Percentiles rank a stretch among this genome's conserved stretches.
phyloP scores from a whole-genome alignment of 2,797 vertebrate genomes.

The Acropternis orthonyx region DNA sequence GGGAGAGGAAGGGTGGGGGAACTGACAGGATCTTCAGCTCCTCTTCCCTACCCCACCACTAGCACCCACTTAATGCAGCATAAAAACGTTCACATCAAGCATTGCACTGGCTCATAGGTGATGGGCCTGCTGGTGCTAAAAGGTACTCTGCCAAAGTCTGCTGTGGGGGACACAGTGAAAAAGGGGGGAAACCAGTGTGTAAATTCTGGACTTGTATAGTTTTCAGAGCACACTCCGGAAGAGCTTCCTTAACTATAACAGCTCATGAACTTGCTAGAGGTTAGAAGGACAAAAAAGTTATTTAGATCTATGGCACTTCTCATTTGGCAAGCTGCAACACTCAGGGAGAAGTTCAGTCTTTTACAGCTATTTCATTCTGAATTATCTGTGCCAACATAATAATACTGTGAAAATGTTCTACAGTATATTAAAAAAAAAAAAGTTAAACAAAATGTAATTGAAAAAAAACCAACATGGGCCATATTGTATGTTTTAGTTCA shows the following conservation, averaged over 20 bases:
- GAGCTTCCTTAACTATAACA: background rate
- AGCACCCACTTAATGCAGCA: background rate
- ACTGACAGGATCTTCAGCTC: background rate
- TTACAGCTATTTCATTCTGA: background rate
- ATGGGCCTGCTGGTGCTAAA: rapidly evolving
- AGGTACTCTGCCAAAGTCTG: background rate
- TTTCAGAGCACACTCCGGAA: background rate
- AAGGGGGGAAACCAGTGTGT: rapidly evolving
- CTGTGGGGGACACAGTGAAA: rapidly evolving
- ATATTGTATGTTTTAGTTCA: background rate
- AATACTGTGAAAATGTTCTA: background rate
- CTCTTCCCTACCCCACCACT: background rate
- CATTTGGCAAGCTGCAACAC: background rate
- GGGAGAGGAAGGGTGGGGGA: background rate
- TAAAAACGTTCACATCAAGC: background rate
- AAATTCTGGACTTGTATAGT: background rate
- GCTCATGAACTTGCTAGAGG: background rate
- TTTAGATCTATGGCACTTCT: background rate
- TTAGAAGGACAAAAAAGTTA: background rate
- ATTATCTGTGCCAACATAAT: background rate
- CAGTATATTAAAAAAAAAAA: no score
- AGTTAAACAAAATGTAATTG: background rate
- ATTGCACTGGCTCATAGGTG: rapidly evolving
- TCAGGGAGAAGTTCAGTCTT: background rate
- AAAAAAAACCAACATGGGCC: background rate